Percentiles rank a stretch among this genome's conserved stretches.
Conservation (phyloP, 2,797 vertebrate genomes). For the Oreochromis grahami region DNA sequence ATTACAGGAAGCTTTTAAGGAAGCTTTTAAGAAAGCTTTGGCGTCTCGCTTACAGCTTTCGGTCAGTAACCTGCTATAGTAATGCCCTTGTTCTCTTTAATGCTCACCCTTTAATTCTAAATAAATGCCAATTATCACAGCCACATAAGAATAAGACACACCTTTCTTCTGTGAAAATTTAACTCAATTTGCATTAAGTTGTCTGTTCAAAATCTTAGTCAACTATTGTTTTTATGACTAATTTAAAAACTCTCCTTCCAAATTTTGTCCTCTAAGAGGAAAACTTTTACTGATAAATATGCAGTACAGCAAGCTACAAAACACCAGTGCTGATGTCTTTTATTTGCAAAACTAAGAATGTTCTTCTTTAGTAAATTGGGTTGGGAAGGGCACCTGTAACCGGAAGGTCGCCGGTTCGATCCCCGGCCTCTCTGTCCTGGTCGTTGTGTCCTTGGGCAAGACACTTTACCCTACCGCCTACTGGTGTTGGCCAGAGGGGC, state of each 20-base stretch:
- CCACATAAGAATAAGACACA: not conserved
- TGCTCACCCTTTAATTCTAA: not conserved
- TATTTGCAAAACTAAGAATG: not conserved
- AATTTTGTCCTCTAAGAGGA: not conserved
- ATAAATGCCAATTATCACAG: not conserved
- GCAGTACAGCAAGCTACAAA: not conserved
- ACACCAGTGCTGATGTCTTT: not conserved
- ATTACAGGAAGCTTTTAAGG: not conserved
- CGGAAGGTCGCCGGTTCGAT: no score
- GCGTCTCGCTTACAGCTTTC: not conserved
- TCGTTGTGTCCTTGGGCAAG: no score
- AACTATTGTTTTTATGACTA: not conserved
- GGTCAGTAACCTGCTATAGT: not conserved
- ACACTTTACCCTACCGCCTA: no score
- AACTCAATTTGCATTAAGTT: not conserved
- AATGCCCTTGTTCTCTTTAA: not conserved
- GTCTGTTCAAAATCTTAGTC: not conserved
- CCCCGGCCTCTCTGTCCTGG: no score
- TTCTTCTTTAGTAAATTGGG: rapidly evolving
- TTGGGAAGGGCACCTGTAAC: no score
- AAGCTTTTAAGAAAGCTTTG: not conserved
- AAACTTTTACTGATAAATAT: not conserved
- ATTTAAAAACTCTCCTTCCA: not conserved
- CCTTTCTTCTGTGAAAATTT: not conserved
- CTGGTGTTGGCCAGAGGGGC: no score